Base-by-base conservation (phyloP, 1,140 invertebrate genomes). In the Vanessa tameamea region DNA sequence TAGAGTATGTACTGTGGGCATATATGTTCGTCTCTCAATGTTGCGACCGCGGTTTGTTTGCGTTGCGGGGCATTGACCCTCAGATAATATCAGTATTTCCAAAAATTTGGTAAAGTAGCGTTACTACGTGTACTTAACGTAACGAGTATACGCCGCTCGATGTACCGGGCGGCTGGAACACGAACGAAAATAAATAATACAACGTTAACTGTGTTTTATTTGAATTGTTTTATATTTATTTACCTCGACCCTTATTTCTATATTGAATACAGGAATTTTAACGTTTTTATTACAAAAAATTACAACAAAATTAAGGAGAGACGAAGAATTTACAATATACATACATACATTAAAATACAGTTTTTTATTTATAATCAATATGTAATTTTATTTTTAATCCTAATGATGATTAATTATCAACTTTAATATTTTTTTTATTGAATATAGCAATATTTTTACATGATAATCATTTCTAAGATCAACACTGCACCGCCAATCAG, bases 151-250 rank as follows among this genome's bases (percentile, higher is more conserved):
- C 83, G 87, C 82, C 83, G 88, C 84, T 76, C 88, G 88, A 77
- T 90, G 85, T 90, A 88, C 81, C 86, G 90, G 80, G 89, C 82
- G 88, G 84, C 86, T 87, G 86, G 79, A 84, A 87, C 87, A 89
- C 88, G 84, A 83, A 90, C 85, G 82, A 87, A 87, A 92, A 91
- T 91, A 91, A 92, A 92, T 92, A 92, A 91, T 92, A 92, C 89
- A 87, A 92, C 88, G 90, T 92, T 92, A 85, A 74, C 69, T 64
- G 81, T 43, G 48, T 86, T 87, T 79, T 78, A 69, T 69, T 69
- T 61, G 16, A 11, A 8, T 23, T 55, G 16, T 55, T 55, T 15
- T 15, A 16, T 53, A 15, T n/a, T 50, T 13, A 4, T 23, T 13
- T 31, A 47, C 16, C 23, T 20, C 50, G 20, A 31, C 63, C 51